Evolutionary conservation across 1,140 invertebrate species (phyloP), one percentile per base, ranked within the genome.

Genomic region (Mercenaria mercenaria): DNA sequence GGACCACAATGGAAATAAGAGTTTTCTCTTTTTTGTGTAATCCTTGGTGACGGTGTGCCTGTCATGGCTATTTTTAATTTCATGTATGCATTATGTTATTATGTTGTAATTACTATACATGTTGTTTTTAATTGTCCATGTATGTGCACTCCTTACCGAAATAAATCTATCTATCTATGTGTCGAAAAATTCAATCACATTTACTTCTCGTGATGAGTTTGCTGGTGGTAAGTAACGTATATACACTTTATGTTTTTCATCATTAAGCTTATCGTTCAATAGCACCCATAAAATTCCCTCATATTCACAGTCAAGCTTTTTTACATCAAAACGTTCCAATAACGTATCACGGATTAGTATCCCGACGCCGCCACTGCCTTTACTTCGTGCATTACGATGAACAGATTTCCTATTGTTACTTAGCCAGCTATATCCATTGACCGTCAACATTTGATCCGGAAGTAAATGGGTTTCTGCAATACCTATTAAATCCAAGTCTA

Each of bases 381-480:
- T 50, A 64, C 64, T 79, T 91, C 10, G 15, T 39, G 86, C 81
- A 50, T 56, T 67, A 0, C 26, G 43, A 64, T 91, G 90, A 29
- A 82, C 61, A 0, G 34, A 29, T 59, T 56, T 89, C 64, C 85
- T 59, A 34, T 88, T 89, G 47, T 91, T 81, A 20, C 86, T 80
- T 34, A 79, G 67, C 85, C 72, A 89, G 37, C 18, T 56, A 47
- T 84, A 91, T 37, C 80, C 86, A 0, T 41, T 20, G 23, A 91
- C 32, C 50, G 39, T 23, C 23, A 91, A 52, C 61, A 20, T 37
- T 20, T 69, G 29, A 47, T 77, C 15, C 39, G 50, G n/a, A 10
- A 13, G 1, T 47, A 88, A 88, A 80, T 88, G 84, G 26, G 85
- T 88, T 61, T 91, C 90, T 13, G 77, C 52, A 43, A 91, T 88